phyloP scores from a whole-genome alignment of 2,888 invertebrate species.

The Amblyteles armatorius region DNA sequence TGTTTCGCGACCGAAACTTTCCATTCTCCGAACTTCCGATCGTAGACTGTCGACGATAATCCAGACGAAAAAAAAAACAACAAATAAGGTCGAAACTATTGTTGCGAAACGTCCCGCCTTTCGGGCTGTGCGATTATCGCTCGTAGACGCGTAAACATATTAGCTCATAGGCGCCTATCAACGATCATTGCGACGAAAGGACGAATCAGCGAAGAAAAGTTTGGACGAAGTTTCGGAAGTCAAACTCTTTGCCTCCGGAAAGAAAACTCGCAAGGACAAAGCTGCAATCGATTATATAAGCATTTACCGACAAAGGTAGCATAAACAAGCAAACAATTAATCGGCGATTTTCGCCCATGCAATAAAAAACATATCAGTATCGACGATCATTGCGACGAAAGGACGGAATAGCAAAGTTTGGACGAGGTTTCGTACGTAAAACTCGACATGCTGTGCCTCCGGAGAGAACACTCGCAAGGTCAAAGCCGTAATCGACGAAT shows the following conservation, averaged over 20 bases:
- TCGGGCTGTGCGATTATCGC: no score
- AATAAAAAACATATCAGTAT: neutral
- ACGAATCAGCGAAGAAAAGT: neutral
- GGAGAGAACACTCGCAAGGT: neutral
- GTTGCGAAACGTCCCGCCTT: no score
- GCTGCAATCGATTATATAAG: neutral
- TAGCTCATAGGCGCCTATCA: neutral
- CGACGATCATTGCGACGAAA: conserved; percentile 1
- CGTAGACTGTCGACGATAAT: no score
- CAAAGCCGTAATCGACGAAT: neutral
- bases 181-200: neutral
- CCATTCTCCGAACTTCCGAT: no score
- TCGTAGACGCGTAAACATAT: neutral
- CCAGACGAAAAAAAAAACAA: no score
- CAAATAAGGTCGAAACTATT: no score
- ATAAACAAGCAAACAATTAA: neutral
- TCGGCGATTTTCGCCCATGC: no score
- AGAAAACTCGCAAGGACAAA: neutral
- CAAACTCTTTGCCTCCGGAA: neutral
- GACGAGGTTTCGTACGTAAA: neutral
- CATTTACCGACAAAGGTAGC: neutral
- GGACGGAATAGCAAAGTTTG: neutral
- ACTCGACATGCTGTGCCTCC: neutral
- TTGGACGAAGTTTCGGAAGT: neutral
- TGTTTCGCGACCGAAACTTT: no score